A percentile compares a stretch with the other conserved stretches of the same genome.
phyloP scores from a whole-genome alignment of 1,140 invertebrate species.

The Leptopilina clavipes region DNA sequence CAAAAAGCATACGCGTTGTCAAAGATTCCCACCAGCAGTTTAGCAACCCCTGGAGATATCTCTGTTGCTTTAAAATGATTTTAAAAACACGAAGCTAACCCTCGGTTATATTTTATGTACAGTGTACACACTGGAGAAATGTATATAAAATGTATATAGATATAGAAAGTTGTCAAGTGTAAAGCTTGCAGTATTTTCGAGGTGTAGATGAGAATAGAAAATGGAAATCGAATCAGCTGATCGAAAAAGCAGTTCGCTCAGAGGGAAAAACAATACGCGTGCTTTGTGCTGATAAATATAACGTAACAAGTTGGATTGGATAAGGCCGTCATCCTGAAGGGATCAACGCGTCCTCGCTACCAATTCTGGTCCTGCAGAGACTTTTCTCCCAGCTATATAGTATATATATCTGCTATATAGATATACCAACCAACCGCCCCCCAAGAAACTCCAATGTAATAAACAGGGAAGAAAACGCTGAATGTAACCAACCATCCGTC shows the following conservation, averaged over 20 bases:
- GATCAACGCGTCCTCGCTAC: conserved; percentile 65
- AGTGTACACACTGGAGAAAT: conserved; percentile 37
- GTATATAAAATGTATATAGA: neutral
- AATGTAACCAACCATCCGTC: conserved; percentile 49
- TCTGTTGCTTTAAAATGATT: conserved; percentile 63
- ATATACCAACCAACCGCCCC: too few relatives aligned
- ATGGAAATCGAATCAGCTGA: conserved; percentile 44
- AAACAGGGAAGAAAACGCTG: conserved; percentile 43
- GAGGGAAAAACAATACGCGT: conserved; percentile 57
- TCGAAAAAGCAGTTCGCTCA: conserved; percentile 32
- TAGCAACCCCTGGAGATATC: neutral
- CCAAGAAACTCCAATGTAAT: conserved; percentile 37
- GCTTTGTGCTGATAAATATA: conserved; percentile 70
- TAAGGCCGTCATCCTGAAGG: conserved; percentile 70
- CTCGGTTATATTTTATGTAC: conserved; percentile 38
- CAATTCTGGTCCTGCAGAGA: conserved; percentile 26
- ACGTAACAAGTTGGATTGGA: conserved; percentile 71
- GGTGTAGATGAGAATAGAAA: conserved; percentile 24
- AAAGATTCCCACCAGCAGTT: conserved; percentile 53
- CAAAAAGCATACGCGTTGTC: neutral
- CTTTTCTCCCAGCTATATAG: neutral
- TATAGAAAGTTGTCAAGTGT: conserved; percentile 4
- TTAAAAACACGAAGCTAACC: conserved; percentile 60
- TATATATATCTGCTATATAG: neutral
- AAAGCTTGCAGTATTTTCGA: conserved; percentile 12